Percentiles rank a stretch among this genome's conserved stretches.
These are phyloP conservation scores for Myotis myotis DNA, from an alignment of 2,797 vertebrate genomes.

Conservation along the genomic window DNA sequence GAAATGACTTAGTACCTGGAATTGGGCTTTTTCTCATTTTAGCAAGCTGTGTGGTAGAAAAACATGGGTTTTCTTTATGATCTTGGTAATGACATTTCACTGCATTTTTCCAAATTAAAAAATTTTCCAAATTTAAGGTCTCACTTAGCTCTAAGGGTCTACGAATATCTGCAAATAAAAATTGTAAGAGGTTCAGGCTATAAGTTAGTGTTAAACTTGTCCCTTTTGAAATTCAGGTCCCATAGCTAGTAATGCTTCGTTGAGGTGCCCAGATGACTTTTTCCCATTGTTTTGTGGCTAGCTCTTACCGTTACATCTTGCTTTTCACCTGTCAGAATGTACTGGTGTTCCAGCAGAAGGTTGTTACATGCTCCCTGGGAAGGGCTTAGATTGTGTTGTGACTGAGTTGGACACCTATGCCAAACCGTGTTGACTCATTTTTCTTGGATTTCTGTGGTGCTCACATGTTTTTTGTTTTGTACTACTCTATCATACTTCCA, in stretches of 20 bases:
- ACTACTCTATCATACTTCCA: not conserved
- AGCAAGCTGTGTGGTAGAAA: not conserved
- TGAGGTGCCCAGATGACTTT: not conserved
- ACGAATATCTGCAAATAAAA: not conserved
- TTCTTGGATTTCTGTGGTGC: not conserved
- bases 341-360: not conserved
- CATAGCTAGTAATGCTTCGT: not conserved
- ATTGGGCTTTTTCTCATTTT: not conserved
- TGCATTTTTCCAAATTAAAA: conserved; percentile 34
- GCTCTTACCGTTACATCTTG: not conserved
- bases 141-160: not conserved
- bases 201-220: not conserved
- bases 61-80: not conserved
- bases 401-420: not conserved
- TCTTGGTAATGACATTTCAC: not conserved
- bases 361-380: rapidly evolving
- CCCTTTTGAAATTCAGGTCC: not conserved
- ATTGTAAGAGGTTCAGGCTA: not conserved
- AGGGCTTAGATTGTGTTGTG: not conserved
- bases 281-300: not conserved
- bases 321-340: not conserved
- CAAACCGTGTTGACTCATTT: not conserved
- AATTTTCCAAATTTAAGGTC: not conserved
- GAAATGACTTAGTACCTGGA: not conserved
- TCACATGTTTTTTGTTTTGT: not conserved